phyloP scores from a whole-genome alignment of 2,113 vertebrate genomes.

The Cheilinus undulatus region DNA sequence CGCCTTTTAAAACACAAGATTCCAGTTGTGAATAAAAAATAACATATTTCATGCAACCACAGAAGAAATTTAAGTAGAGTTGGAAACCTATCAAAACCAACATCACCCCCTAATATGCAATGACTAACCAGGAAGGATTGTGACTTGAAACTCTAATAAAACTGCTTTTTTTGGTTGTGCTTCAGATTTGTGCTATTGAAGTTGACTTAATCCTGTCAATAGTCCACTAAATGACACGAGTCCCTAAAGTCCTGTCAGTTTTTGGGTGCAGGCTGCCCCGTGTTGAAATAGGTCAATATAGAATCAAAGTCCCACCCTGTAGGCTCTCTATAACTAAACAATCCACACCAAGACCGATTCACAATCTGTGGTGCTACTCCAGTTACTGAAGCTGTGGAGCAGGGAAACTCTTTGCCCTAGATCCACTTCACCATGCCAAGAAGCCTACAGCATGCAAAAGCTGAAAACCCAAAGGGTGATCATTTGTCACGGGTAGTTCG shows the following conservation, averaged over 20 bases:
- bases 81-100: slow-evolving; percentile 73
- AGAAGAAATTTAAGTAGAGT: slow-evolving; percentile 58
- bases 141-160: slow-evolving; percentile 35
- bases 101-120: slow-evolving; percentile 63
- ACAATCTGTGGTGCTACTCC: slow-evolving; percentile 49
- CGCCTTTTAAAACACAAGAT: slow-evolving; percentile 54
- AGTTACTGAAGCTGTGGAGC: slow-evolving; percentile 41
- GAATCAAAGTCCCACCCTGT: slow-evolving; percentile 61
- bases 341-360: slow-evolving; percentile 58
- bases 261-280: slow-evolving; percentile 31
- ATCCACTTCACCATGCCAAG: slow-evolving; percentile 46
- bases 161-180: slow-evolving; percentile 46
- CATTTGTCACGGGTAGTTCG: slow-evolving; percentile 66
- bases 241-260: slow-evolving; percentile 50
- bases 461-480: slow-evolving; percentile 57
- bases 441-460: slow-evolving; percentile 43
- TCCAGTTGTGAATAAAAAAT: slow-evolving; percentile 58
- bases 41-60: slow-evolving; percentile 60
- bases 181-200: slow-evolving; percentile 41
- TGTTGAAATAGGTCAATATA: slow-evolving; percentile 65
- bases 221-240: slow-evolving; percentile 48
- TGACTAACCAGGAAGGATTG: slow-evolving; percentile 69
- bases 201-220: slow-evolving; percentile 65
- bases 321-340: slow-evolving; percentile 63
- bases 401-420: slow-evolving; percentile 30